These are phyloP conservation scores for Nycticebus coucang DNA, from an alignment of 2,113 vertebrate genomes.

Conservation along the genomic window DNA sequence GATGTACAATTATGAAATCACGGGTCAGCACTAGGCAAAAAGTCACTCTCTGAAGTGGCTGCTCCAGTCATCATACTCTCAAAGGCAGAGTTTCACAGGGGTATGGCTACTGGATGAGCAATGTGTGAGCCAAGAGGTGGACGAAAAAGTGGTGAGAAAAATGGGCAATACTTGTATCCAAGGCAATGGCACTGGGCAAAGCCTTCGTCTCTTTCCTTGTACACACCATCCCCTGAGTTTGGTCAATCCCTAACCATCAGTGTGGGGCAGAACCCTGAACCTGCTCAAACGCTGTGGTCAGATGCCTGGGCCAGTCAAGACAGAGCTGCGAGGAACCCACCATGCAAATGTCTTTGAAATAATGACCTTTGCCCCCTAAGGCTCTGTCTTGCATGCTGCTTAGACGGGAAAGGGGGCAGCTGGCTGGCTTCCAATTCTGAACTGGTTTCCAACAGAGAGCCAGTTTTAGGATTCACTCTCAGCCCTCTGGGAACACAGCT, in stretches of 20 bases:
- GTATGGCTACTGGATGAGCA: background rate
- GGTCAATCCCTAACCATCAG: background rate
- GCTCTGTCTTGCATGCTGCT: background rate
- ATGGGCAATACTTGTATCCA: background rate
- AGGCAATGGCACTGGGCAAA: background rate
- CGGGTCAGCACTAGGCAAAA: background rate
- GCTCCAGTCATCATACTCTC: background rate
- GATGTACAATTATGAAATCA: background rate
- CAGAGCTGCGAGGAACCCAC: background rate
- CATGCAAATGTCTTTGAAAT: background rate
- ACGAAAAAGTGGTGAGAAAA: background rate
- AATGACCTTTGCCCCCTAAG: background rate
- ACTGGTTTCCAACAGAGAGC: conserved; percentile 28
- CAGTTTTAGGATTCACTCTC: background rate
- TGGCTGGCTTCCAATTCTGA: conserved; percentile 9
- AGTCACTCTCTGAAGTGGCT: conserved; percentile 45
- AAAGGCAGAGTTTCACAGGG: background rate
- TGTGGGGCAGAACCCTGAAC: background rate
- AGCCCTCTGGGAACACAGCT: conserved; percentile 43
- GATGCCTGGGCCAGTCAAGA: background rate
- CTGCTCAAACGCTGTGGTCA: background rate
- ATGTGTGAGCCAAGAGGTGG: background rate
- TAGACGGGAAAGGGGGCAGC: background rate
- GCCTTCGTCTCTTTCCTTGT: background rate
- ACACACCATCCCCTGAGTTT: background rate